These are phyloP conservation scores for Drosophila nannoptera DNA, from an alignment of 1,140 invertebrate species.

Conservation along the genomic window DNA sequence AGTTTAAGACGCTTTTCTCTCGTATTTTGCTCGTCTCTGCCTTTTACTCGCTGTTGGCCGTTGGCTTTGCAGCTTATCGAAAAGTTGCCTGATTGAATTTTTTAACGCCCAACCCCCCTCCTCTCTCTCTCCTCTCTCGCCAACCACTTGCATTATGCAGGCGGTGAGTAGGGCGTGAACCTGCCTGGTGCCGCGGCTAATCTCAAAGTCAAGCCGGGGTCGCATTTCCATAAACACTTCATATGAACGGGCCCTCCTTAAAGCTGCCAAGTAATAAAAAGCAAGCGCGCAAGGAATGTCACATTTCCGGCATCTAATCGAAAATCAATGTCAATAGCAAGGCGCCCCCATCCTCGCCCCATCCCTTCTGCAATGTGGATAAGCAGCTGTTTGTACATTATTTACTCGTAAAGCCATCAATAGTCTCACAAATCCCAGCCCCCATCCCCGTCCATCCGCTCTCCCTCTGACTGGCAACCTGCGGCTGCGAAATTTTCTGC, in stretches of 20 bases:
- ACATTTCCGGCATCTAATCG: slow-evolving; percentile 66
- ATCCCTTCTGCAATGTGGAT: slow-evolving; percentile 50
- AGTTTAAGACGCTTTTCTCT: slow-evolving; percentile 67
- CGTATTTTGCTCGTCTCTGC: slow-evolving; percentile 13
- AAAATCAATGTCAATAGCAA: slow-evolving; percentile 68
- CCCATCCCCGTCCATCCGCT: neutral
- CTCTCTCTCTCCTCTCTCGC: no score
- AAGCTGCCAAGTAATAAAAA: slow-evolving; percentile 48
- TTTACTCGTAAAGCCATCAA: slow-evolving; percentile 76
- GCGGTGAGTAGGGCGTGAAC: neutral
- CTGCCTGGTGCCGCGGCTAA: slow-evolving; percentile 24
- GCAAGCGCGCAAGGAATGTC: slow-evolving; percentile 47
- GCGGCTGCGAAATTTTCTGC: slow-evolving; percentile 37
- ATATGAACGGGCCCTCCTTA: slow-evolving; percentile 38
- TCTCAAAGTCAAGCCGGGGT: slow-evolving; percentile 45
- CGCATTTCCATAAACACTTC: slow-evolving; percentile 51
- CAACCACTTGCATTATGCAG: slow-evolving; percentile 55
- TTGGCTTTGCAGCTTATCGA: slow-evolving; percentile 73
- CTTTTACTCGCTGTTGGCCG: slow-evolving; percentile 27
- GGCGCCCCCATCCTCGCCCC: neutral
- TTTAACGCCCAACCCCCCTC: slow-evolving; percentile 29
- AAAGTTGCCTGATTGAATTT: slow-evolving; percentile 75
- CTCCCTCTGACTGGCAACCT: neutral
- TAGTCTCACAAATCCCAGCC: slow-evolving; percentile 28
- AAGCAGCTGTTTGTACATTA: slow-evolving; percentile 78